A percentile compares a stretch with the other conserved stretches of the same genome.
Evolutionary conservation across 1,140 invertebrate genomes (phyloP).

Genomic region (Alviniconcha marisindica): DNA sequence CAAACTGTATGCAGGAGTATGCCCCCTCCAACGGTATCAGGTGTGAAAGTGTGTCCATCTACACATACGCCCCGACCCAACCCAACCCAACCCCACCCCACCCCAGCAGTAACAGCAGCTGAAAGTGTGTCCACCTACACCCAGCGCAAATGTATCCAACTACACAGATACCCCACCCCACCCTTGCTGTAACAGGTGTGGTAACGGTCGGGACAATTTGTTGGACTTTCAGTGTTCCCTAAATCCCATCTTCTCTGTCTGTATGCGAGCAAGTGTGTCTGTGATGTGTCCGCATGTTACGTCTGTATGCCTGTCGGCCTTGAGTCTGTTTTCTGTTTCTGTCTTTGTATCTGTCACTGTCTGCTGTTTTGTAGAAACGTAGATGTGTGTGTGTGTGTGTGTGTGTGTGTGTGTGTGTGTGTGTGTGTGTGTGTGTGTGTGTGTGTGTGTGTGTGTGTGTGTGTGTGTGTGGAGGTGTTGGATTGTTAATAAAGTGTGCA

Average conservation of each 20-base stretch:
- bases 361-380: neutral
- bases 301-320: neutral
- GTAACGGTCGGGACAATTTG: neutral
- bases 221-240: neutral
- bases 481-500: too few relatives aligned
- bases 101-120: too few relatives aligned
- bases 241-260: neutral
- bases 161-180: too few relatives aligned
- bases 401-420: neutral
- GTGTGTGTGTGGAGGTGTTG: neutral
- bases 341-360: neutral
- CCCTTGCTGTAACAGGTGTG: too few relatives aligned
- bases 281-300: neutral
- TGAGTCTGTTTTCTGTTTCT: neutral
- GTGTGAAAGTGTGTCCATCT: too few relatives aligned
- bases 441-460: neutral
- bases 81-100: too few relatives aligned
- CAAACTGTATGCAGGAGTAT: too few relatives aligned
- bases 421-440: neutral
- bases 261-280: neutral
- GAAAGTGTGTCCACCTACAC: too few relatives aligned
- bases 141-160: too few relatives aligned
- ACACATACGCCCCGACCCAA: too few relatives aligned
- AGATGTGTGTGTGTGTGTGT: conserved; percentile 10
- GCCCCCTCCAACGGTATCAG: too few relatives aligned